Conservation (phyloP, 2,888 invertebrate species). For the Salpingus planirostris region DNA sequence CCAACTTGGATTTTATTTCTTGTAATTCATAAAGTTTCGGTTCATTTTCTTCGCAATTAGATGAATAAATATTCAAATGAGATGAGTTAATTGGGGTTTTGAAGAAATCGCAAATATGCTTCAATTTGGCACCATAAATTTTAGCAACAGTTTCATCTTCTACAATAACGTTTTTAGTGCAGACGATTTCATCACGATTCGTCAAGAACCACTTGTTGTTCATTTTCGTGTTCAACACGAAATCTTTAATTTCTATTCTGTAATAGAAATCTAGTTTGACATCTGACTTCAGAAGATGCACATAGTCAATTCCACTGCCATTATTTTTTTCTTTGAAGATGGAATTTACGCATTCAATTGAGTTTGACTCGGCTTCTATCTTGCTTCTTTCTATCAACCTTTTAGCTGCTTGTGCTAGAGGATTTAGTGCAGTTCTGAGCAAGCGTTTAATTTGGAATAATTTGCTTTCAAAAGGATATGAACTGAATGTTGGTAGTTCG, state of each 20-base stretch:
- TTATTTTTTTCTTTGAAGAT: background rate
- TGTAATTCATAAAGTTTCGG: background rate
- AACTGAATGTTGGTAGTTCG: conserved; percentile 24
- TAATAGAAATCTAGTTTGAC: background rate
- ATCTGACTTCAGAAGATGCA: background rate
- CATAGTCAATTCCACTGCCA: background rate
- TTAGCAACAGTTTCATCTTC: background rate
- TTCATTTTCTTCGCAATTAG: background rate
- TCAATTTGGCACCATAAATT: background rate
- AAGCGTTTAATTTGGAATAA: conserved; percentile 22
- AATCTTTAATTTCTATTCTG: background rate
- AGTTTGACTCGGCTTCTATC: conserved; percentile 8
- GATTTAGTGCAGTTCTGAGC: conserved; percentile 14
- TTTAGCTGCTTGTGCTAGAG: conserved; percentile 20
- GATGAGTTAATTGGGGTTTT: background rate
- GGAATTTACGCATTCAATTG: background rate
- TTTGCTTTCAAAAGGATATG: conserved; percentile 33
- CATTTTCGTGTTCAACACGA: background rate
- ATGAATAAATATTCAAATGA: background rate
- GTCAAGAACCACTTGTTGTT: background rate
- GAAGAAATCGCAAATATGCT: background rate
- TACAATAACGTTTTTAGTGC: background rate
- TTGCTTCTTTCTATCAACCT: conserved; percentile 14
- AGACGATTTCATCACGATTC: background rate
- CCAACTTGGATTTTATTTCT: background rate